Conservation (phyloP, 2,113 vertebrate genomes). For the Daboia siamensis region DNA sequence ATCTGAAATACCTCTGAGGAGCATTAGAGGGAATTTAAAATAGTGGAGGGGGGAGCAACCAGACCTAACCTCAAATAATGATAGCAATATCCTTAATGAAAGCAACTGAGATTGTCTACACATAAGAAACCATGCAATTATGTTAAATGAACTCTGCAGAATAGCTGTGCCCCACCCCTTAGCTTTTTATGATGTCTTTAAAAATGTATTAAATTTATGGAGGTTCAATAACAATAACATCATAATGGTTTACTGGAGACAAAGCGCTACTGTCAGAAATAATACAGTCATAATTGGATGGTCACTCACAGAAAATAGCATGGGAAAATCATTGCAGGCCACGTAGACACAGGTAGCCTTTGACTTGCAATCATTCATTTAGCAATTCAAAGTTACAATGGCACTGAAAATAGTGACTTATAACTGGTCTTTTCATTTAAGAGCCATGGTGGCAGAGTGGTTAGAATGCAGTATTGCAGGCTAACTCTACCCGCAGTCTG, state of each 20-base stretch:
- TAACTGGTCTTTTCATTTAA: no score
- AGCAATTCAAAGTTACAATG: background rate
- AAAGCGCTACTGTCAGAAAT: conserved; percentile 75
- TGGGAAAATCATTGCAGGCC: conserved; percentile 60
- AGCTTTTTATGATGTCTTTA: conserved; percentile 74
- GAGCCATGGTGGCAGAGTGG: no score
- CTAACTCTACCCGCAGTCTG: no score
- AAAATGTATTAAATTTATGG: conserved; percentile 81
- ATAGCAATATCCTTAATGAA: conserved; percentile 49
- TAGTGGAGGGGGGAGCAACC: background rate
- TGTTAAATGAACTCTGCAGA: conserved; percentile 72
- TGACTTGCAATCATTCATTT: background rate
- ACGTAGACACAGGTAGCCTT: conserved; percentile 48
- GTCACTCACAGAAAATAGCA: conserved; percentile 51
- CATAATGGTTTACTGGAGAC: conserved; percentile 73
- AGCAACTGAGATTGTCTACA: conserved; percentile 62
- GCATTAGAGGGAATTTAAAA: conserved; percentile 59
- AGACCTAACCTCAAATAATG: background rate
- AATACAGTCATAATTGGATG: conserved; percentile 59
- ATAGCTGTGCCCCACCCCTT: conserved; percentile 49
- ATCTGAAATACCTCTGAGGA: conserved; percentile 56
- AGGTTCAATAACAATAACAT: conserved; percentile 72
- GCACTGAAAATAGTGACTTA: no score
- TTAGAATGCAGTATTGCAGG: no score
- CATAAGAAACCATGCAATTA: conserved; percentile 78